These are phyloP conservation scores for Pipistrellus nathusii DNA, from an alignment of 2,797 vertebrate genomes.

Conservation along the genomic window DNA sequence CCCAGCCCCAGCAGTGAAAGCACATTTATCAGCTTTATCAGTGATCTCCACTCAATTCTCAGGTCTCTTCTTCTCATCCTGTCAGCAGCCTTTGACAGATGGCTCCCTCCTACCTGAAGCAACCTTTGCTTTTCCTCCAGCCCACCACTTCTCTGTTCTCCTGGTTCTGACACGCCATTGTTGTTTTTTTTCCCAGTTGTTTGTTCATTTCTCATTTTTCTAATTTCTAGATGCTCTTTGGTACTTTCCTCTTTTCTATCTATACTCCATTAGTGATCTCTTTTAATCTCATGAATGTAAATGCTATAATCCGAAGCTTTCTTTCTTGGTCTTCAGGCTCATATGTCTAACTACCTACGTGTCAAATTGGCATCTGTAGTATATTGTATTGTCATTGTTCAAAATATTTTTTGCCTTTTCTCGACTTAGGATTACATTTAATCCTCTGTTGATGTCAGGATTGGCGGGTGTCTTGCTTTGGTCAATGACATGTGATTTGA, in stretches of 20 bases:
- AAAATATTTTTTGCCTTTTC: background rate
- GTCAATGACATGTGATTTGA: background rate
- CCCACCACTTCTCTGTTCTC: background rate
- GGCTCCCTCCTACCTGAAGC: background rate
- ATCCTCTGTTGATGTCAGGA: background rate
- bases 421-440: background rate
- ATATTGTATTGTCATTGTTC: background rate
- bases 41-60: background rate
- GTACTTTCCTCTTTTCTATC: background rate
- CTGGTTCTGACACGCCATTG: background rate
- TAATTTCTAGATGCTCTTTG: background rate
- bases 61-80: background rate
- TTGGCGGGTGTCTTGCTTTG: background rate
- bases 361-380: background rate
- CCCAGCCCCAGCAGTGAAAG: background rate
- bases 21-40: background rate
- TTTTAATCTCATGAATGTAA: constrained; percentile 25
- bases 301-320: constrained; percentile 39
- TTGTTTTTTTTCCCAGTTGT: background rate
- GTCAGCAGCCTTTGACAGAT: background rate
- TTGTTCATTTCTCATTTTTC: background rate
- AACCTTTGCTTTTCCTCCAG: background rate
- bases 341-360: background rate
- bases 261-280: background rate
- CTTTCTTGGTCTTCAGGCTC: background rate